A percentile compares a stretch with the other conserved stretches of the same genome.
Evolutionary conservation across 2,113 vertebrate species (phyloP).

Genomic region (Lamprotornis superbus): DNA sequence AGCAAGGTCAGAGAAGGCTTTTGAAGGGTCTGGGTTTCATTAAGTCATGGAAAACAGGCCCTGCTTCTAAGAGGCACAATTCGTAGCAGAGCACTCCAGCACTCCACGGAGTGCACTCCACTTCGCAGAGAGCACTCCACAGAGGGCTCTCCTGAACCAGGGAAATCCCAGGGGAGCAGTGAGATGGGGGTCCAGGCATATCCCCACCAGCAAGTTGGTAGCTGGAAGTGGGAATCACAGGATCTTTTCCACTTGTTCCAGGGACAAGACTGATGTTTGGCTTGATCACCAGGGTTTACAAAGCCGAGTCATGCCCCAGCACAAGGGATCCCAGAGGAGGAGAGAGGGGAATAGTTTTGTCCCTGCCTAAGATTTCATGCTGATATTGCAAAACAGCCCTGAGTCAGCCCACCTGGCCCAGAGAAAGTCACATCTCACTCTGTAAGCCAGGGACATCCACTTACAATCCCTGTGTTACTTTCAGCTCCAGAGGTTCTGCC

Average conservation of each 20-base stretch:
- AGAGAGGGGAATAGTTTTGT: background rate
- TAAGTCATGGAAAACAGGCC: fast-evolving
- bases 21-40: background rate
- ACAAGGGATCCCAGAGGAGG: background rate
- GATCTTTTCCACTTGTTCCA: background rate
- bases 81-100: background rate
- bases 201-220: background rate
- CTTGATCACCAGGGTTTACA: background rate
- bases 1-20: too few species aligned
- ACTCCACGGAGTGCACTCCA: too few species aligned
- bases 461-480: background rate
- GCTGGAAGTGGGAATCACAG: background rate
- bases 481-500: background rate
- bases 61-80: background rate
- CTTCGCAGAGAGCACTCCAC: too few species aligned
- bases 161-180: background rate
- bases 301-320: fast-evolving
- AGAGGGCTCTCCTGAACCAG: background rate
- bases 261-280: background rate
- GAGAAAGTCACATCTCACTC: background rate
- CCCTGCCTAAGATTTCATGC: background rate
- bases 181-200: too few species aligned
- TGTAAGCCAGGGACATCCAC: background rate
- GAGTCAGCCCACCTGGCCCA: background rate
- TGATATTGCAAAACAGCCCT: background rate